A percentile compares a stretch with the other conserved stretches of the same genome.
These are phyloP conservation scores for Calliphora vomitoria DNA, from an alignment of 2,888 invertebrate species.

Conservation along the genomic window DNA sequence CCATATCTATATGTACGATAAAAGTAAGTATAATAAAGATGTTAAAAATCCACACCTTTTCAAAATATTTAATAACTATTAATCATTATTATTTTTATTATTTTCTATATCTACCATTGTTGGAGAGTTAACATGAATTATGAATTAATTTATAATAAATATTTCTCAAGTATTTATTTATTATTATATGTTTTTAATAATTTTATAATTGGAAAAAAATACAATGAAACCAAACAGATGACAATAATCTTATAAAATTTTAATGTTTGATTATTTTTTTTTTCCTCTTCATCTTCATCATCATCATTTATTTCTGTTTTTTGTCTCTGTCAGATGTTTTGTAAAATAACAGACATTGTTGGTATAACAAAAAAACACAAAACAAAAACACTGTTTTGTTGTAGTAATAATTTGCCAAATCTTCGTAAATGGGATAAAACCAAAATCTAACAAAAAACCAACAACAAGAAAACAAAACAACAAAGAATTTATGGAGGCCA, in stretches of 20 bases:
- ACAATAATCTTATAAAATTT: constrained; percentile 45
- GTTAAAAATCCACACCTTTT: constrained; percentile 61
- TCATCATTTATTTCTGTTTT: constrained; percentile 34
- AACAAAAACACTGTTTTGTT: constrained; percentile 9
- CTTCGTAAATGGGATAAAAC: constrained; percentile 58
- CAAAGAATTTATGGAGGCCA: constrained; percentile 63
- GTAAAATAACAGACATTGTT: constrained; percentile 29
- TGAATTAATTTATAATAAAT: constrained; percentile 15
- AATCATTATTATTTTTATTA: constrained; percentile 41
- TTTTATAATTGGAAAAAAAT: constrained; percentile 52
- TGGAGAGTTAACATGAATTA: constrained; percentile 15
- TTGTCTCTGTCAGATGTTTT: constrained; percentile 7
- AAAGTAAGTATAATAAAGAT: constrained; percentile 35
- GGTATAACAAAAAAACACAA: not conserved
- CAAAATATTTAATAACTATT: constrained; percentile 47
- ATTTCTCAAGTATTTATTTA: constrained; percentile 45
- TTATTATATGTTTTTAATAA: constrained; percentile 22
- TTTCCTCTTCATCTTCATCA: not conserved
- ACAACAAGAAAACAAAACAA: constrained; percentile 26
- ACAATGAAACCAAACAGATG: constrained; percentile 23
- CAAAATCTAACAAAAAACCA: constrained; percentile 28
- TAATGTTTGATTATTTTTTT: constrained; percentile 17
- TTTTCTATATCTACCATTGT: constrained; percentile 2
- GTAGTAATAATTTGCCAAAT: constrained; percentile 58
- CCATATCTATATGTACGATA: not conserved